Percentiles rank a stretch among this genome's conserved stretches.
Evolutionary conservation across 2,113 vertebrate species (phyloP).

Genomic region (Illadopsis cleaveri): DNA sequence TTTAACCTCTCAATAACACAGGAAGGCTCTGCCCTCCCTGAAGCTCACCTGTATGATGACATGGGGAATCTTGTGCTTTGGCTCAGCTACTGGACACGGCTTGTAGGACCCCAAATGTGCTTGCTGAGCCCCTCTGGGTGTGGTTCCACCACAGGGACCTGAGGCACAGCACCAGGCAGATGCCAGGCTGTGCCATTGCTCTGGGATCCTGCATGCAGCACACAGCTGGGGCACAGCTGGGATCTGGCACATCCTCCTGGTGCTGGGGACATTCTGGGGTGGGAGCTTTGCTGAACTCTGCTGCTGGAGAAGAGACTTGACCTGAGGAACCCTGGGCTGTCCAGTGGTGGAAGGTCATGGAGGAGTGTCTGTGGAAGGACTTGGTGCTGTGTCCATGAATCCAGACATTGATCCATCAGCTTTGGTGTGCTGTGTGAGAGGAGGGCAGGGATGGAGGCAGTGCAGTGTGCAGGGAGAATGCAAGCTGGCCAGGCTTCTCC

Average conservation of each 20-base stretch:
- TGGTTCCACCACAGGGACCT: neutral
- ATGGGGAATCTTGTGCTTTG: neutral
- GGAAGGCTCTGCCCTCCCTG: neutral
- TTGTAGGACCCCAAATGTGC: neutral
- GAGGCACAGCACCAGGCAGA: neutral
- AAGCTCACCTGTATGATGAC: neutral
- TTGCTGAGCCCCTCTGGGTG: neutral
- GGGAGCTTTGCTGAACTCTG: neutral
- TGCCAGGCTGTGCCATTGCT: neutral
- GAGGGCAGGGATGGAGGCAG: neutral
- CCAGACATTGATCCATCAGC: neutral
- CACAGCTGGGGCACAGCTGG: neutral
- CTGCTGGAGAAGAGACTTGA: neutral
- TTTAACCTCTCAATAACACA: neutral
- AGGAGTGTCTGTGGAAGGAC: neutral
- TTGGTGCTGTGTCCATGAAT: neutral
- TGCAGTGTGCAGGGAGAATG: neutral
- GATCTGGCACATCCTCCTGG: fast-evolving
- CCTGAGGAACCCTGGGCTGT: neutral
- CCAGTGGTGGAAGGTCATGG: neutral
- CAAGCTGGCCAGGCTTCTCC: neutral
- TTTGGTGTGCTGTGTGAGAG: neutral
- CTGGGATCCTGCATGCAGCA: neutral
- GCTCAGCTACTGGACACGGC: fast-evolving
- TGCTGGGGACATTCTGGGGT: neutral